Percentiles rank a stretch among this genome's conserved stretches.
Conservation (phyloP, 2,797 vertebrate genomes). For the Gila robusta region DNA sequence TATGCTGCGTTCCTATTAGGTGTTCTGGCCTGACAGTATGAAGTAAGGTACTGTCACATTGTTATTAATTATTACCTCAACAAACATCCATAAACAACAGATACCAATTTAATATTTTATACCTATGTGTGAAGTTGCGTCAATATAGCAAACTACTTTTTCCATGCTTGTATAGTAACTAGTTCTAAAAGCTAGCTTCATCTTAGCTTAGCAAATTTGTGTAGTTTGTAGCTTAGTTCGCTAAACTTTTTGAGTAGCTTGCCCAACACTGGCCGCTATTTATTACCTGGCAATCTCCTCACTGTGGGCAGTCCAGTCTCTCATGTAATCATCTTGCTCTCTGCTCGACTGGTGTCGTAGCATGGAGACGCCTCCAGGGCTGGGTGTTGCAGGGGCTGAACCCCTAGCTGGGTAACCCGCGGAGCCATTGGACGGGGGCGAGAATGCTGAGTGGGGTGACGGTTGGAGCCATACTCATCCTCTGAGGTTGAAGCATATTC, state of each 20-base stretch:
- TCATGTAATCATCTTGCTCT: conserved; percentile 95
- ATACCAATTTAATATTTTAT: not conserved
- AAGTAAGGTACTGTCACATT: not conserved
- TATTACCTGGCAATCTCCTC: conserved; percentile 95
- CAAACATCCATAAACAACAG: not conserved
- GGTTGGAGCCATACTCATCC: conserved; percentile 97
- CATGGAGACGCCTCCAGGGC: conserved; percentile 74
- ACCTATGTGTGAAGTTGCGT: not conserved
- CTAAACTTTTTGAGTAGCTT: not conserved
- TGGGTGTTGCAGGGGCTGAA: conserved; percentile 81
- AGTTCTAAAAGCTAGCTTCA: not conserved
- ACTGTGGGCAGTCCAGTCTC: conserved; percentile 95
- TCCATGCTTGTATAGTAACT: not conserved
- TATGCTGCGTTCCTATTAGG: not conserved
- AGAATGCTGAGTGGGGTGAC: conserved; percentile 89
- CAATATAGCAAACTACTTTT: not conserved
- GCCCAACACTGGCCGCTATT: not conserved
- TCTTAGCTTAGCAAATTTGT: not conserved
- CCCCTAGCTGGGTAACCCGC: conserved; percentile 87
- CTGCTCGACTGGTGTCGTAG: conserved; percentile 88
- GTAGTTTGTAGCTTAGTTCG: not conserved
- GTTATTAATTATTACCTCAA: not conserved
- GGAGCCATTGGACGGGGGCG: conserved; percentile 80
- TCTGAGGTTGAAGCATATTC: conserved; percentile 98
- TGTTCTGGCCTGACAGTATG: not conserved